These are phyloP conservation scores for Paramisgurnus dabryanus DNA, from an alignment of 2,113 vertebrate species.

Conservation along the genomic window DNA sequence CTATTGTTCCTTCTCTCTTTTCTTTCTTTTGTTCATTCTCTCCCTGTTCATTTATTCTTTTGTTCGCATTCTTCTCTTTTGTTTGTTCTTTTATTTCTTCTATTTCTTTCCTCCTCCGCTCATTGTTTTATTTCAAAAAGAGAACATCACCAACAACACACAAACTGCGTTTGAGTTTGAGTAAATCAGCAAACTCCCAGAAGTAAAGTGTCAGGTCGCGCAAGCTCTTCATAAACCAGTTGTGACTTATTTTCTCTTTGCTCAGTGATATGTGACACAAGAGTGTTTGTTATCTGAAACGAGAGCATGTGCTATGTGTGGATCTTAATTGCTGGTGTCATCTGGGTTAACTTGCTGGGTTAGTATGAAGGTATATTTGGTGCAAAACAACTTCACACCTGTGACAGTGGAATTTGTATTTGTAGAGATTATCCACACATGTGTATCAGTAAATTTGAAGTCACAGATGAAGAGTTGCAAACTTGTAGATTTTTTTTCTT, in stretches of 20 bases:
- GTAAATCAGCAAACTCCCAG: conserved; percentile 26
- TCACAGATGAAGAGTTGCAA: too few relatives aligned
- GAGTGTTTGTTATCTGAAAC: conserved; percentile 33
- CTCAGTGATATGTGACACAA: conserved; percentile 35
- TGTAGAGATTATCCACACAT: too few relatives aligned
- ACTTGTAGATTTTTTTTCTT: too few relatives aligned
- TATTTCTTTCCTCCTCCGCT: background rate
- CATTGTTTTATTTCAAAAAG: background rate
- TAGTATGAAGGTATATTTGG: too few relatives aligned
- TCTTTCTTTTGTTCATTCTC: too few relatives aligned
- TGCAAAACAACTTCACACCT: too few relatives aligned
- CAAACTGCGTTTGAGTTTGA: conserved; percentile 7
- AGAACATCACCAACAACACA: conserved; percentile 1
- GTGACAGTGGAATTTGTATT: too few relatives aligned
- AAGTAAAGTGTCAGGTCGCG: conserved; percentile 5
- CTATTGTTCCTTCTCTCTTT: too few relatives aligned
- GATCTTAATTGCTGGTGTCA: conserved; percentile 39
- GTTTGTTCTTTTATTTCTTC: background rate
- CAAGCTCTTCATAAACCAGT: conserved; percentile 4
- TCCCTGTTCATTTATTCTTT: too few relatives aligned
- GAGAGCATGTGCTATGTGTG: conserved; percentile 32
- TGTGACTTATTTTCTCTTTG: conserved; percentile 18
- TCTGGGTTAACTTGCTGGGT: conserved; percentile 38
- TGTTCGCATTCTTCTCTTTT: background rate
- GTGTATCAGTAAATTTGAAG: too few relatives aligned